phyloP scores from a whole-genome alignment of 2,888 invertebrate genomes.

The Synanthedon formicaeformis region DNA sequence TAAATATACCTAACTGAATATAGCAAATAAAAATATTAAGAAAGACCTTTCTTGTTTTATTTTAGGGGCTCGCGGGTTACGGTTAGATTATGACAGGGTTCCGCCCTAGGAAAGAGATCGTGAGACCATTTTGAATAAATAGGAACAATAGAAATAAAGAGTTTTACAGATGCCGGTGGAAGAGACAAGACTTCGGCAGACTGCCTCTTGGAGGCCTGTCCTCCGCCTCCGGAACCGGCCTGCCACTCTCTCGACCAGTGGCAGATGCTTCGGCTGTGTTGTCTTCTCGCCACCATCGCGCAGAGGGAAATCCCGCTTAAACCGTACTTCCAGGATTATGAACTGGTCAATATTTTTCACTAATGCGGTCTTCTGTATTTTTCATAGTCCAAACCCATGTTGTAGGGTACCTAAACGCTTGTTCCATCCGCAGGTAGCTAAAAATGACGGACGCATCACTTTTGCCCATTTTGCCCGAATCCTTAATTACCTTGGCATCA shows the following conservation, averaged over 20 bases:
- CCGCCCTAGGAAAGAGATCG: too few species aligned
- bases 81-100: too few species aligned
- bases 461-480: slow-evolving; percentile 82
- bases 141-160: too few species aligned
- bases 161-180: slow-evolving; percentile 29
- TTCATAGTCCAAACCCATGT: background rate
- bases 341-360: slow-evolving; percentile 54
- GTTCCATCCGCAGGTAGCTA: slow-evolving; percentile 68
- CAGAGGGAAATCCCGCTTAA: slow-evolving; percentile 74
- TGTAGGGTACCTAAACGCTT: background rate
- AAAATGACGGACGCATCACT: slow-evolving; percentile 81
- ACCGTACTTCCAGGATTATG: slow-evolving; percentile 82
- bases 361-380: background rate
- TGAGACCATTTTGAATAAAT: too few species aligned
- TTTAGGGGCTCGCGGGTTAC: too few species aligned
- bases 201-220: slow-evolving; percentile 58
- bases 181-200: slow-evolving; percentile 45
- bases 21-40: too few species aligned
- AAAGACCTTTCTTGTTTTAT: too few species aligned
- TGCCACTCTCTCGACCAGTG: slow-evolving; percentile 75
- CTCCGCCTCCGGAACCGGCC: slow-evolving; percentile 76
- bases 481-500: slow-evolving; percentile 77
- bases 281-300: slow-evolving; percentile 81
- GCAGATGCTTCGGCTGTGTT: slow-evolving; percentile 76
- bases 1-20: too few species aligned